phyloP scores from a whole-genome alignment of 2,797 vertebrate genomes.

The Pangasius krempfi region DNA sequence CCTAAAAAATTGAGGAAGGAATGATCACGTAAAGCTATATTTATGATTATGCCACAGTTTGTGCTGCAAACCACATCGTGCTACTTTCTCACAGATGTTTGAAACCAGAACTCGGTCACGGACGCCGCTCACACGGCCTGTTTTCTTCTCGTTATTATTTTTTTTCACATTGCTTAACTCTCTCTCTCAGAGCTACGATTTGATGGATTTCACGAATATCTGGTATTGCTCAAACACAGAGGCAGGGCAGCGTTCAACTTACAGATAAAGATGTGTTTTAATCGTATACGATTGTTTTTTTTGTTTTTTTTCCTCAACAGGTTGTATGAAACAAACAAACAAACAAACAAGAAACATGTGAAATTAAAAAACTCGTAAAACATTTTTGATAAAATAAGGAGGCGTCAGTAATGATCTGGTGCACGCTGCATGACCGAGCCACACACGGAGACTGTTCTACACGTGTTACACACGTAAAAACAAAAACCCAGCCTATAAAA shows the following conservation, averaged over 20 bases:
- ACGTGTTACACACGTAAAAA: constrained; percentile 3
- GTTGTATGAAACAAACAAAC: background rate
- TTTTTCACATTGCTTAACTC: background rate
- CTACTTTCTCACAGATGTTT: constrained; percentile 3
- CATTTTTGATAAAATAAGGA: background rate
- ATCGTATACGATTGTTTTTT: background rate
- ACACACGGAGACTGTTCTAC: background rate
- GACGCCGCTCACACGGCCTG: background rate
- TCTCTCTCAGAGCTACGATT: background rate
- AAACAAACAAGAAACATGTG: background rate
- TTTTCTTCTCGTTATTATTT: background rate
- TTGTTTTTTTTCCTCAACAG: background rate
- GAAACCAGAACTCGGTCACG: background rate
- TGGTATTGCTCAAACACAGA: background rate
- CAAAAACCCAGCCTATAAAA: background rate
- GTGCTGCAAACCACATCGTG: background rate
- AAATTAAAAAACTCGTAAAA: background rate
- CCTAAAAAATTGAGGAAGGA: constrained; percentile 19
- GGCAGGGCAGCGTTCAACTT: background rate
- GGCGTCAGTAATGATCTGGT: background rate
- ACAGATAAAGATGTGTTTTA: background rate
- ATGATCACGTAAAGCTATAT: background rate
- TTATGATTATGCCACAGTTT: constrained; percentile 14
- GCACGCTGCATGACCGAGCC: background rate
- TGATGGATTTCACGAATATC: background rate